Conservation (phyloP, 30 jellyfish, hydroid and myxozoan genomes). For the Turritopsis rubra region DNA sequence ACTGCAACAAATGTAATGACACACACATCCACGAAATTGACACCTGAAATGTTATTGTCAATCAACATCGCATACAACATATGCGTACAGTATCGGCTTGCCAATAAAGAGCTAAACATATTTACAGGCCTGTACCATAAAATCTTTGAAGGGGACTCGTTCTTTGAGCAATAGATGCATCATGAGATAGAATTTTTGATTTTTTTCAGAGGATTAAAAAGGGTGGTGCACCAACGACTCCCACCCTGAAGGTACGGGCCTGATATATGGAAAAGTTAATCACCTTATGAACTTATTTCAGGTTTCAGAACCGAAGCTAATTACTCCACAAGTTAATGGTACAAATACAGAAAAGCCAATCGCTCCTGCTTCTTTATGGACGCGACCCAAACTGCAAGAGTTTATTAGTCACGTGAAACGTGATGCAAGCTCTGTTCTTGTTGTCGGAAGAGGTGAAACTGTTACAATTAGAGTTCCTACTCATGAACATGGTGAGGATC, state of each 20-base stretch:
- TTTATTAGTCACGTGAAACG: slow-evolving; percentile 88
- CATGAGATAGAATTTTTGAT: too few species aligned
- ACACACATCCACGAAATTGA: too few species aligned
- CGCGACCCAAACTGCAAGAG: slow-evolving; percentile 89
- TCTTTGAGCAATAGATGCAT: too few species aligned
- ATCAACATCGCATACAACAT: too few species aligned
- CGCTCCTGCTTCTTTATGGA: slow-evolving; percentile 97
- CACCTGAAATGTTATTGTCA: too few species aligned
- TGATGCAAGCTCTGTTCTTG: slow-evolving; percentile 90
- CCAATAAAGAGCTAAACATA: too few species aligned
- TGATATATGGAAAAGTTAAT: neutral
- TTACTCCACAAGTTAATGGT: slow-evolving; percentile 42
- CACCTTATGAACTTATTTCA: neutral
- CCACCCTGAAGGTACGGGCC: too few species aligned
- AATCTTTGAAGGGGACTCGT: too few species aligned
- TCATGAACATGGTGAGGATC: slow-evolving; percentile 78
- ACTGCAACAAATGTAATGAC: too few species aligned
- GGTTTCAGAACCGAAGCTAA: slow-evolving; percentile 11
- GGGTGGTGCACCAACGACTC: too few species aligned
- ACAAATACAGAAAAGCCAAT: slow-evolving; percentile 39
- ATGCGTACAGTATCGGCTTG: too few species aligned
- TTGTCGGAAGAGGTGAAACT: slow-evolving; percentile 96
- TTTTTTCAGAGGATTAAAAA: neutral
- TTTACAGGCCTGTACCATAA: too few species aligned
- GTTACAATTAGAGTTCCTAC: slow-evolving; percentile 97